Conservation (phyloP, 2,113 vertebrate genomes). For the Archocentrus centrarchus region DNA sequence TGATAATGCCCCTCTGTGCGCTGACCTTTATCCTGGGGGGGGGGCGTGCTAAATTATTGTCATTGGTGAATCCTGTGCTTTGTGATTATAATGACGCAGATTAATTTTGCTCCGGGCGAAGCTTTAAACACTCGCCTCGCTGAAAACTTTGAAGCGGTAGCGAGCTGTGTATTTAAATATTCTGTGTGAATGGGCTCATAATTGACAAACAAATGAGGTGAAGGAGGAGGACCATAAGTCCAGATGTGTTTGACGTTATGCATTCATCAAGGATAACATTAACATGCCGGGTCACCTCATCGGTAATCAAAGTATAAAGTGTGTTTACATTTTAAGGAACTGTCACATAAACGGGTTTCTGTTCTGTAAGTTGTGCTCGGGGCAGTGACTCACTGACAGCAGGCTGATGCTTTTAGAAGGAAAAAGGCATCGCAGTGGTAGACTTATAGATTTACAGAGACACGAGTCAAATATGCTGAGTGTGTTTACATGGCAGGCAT, state of each 20-base stretch:
- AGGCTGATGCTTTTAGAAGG: neutral
- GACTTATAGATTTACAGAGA: neutral
- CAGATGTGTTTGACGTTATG: neutral
- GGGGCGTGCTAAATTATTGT: neutral
- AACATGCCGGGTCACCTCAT: no score
- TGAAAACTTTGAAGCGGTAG: neutral
- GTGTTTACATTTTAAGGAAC: neutral
- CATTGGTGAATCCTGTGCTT: constrained; percentile 3
- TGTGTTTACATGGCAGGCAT: neutral
- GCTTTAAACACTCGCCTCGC: neutral
- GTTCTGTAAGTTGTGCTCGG: neutral
- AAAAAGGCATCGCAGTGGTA: neutral
- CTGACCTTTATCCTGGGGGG: neutral
- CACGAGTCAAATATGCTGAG: neutral
- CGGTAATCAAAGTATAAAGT: neutral
- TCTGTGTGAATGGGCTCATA: neutral
- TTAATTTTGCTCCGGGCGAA: neutral
- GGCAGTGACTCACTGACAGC: neutral
- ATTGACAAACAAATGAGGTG: neutral
- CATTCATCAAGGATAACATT: neutral
- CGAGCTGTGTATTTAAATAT: neutral
- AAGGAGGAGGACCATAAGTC: neutral
- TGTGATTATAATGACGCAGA: neutral
- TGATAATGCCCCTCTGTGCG: neutral
- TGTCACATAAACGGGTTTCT: neutral